phyloP scores from a whole-genome alignment of 2,797 vertebrate species.

The Dipus sagitta region DNA sequence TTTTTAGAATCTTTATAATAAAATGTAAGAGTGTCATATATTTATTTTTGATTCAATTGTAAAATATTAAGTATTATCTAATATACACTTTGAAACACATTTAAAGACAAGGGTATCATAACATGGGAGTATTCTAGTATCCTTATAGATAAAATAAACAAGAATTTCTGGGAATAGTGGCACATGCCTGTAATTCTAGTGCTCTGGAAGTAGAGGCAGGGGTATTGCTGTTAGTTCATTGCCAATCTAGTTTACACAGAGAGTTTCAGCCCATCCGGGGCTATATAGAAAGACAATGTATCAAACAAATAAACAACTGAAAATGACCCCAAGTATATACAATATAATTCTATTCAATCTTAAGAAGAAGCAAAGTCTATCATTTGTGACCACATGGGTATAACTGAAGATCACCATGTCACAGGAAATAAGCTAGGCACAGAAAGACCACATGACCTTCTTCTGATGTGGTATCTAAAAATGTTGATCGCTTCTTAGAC shows the following conservation, averaged over 20 bases:
- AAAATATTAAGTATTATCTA: slow-evolving; percentile 34
- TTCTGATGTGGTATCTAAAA: neutral
- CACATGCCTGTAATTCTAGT: neutral
- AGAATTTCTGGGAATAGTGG: neutral
- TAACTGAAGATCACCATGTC: neutral
- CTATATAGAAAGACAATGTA: neutral
- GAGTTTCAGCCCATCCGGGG: neutral
- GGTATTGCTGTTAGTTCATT: neutral
- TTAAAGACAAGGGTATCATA: slow-evolving; percentile 36
- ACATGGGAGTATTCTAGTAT: neutral
- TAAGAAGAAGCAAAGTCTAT: neutral
- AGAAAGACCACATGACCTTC: neutral
- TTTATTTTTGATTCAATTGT: slow-evolving; percentile 27
- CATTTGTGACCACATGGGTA: neutral
- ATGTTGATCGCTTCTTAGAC: too few species aligned
- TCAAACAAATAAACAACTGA: neutral
- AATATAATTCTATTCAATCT: too few species aligned
- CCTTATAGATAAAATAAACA: slow-evolving; percentile 1
- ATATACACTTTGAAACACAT: slow-evolving; percentile 3
- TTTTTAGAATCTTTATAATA: neutral
- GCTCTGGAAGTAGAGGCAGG: too few species aligned
- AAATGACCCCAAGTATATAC: neutral
- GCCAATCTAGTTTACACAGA: too few species aligned
- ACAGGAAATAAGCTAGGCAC: neutral
- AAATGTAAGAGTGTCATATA: neutral